A percentile compares a stretch with the other conserved stretches of the same genome.
Conservation (phyloP, 2,888 invertebrate genomes). For the Orthosia incerta region DNA sequence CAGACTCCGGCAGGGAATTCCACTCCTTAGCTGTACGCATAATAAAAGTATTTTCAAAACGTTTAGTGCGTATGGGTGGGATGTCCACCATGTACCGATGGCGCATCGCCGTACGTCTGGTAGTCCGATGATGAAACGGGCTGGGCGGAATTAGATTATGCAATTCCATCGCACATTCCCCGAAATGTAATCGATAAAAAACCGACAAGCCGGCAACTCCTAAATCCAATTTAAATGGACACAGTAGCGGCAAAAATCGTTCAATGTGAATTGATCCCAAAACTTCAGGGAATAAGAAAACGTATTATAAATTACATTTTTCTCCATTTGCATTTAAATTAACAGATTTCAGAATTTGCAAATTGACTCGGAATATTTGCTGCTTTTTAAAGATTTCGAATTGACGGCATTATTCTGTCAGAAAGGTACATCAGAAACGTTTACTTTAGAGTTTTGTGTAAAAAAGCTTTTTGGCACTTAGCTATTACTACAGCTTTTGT, state of each 20-base stretch:
- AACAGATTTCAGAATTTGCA: constrained; percentile 6
- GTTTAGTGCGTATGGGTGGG: no score
- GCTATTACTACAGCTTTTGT: constrained; percentile 45
- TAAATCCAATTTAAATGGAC: not conserved
- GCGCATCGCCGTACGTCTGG: no score
- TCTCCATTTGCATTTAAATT: constrained; percentile 37
- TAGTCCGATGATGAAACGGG: no score
- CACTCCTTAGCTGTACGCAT: no score
- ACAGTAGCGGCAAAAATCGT: not conserved
- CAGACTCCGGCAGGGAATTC: no score
- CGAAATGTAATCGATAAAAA: no score
- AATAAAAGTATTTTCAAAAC: no score
- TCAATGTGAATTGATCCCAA: constrained; percentile 9
- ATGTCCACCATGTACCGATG: no score
- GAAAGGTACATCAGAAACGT: constrained; percentile 28
- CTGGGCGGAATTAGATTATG: no score
- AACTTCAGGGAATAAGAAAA: constrained; percentile 18
- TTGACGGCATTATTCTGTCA: constrained; percentile 17
- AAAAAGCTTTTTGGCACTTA: constrained; percentile 59
- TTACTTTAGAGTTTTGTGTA: constrained; percentile 43
- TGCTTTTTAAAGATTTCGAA: constrained; percentile 18
- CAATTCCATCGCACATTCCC: no score
- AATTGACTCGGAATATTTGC: constrained; percentile 18
- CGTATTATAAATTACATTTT: constrained; percentile 6
- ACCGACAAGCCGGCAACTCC: no score